These are phyloP conservation scores for Gallinago solitaria DNA, from an alignment of 2,797 vertebrate species.

Conservation along the genomic window DNA sequence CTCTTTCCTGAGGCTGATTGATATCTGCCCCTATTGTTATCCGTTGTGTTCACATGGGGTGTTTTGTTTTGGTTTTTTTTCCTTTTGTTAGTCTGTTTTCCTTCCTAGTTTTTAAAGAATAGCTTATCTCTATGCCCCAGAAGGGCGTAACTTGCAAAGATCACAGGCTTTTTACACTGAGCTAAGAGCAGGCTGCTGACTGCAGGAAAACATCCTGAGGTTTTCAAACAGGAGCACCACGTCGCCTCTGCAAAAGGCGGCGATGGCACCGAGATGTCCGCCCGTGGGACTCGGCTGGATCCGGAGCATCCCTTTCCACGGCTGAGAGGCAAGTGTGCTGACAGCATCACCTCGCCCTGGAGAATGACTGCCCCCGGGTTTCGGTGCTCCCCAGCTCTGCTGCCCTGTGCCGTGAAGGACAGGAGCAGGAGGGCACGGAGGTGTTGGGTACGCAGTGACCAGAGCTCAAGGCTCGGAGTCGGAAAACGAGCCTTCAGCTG, in stretches of 20 bases:
- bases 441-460: accelerated
- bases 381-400: not conserved
- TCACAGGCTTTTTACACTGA: conserved; percentile 31
- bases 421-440: not conserved
- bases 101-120: conserved; percentile 43
- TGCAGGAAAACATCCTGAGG: not conserved
- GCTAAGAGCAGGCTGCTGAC: conserved; percentile 1
- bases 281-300: not conserved
- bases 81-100: conserved; percentile 52
- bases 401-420: not conserved
- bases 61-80: not conserved
- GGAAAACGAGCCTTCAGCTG: not conserved
- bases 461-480: not conserved
- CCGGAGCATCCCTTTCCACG: accelerated
- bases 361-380: not conserved
- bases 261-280: accelerated
- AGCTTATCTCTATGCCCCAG: conserved; percentile 61
- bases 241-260: not conserved
- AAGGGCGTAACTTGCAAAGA: conserved; percentile 44
- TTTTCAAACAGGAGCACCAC: not conserved
- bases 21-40: conserved; percentile 51
- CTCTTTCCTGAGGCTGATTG: conserved; percentile 37
- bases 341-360: not conserved
- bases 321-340: not conserved
- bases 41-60: not conserved